Conservation (phyloP, 1,140 invertebrate genomes). For the Drosophila pseudoobscura region DNA sequence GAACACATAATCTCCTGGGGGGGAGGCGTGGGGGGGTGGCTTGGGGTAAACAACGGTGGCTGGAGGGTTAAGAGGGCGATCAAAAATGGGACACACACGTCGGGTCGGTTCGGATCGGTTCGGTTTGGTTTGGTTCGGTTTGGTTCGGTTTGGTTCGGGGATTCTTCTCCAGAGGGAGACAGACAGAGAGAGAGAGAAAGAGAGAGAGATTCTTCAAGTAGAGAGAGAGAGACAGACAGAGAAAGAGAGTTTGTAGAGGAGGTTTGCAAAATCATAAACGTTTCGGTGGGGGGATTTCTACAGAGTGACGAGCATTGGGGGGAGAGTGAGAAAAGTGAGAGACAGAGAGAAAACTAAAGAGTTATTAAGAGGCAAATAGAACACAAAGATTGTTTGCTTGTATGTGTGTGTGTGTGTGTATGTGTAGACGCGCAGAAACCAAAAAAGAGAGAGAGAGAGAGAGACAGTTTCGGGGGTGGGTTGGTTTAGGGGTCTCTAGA, state of each 20-base stretch:
- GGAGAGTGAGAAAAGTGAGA: conserved; percentile 33
- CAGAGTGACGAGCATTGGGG: conserved; percentile 33
- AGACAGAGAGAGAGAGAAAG: conserved; percentile 23
- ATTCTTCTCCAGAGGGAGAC: conserved; percentile 19
- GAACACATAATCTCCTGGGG: conserved; percentile 41
- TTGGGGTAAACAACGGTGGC: conserved; percentile 9
- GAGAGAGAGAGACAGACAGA: conserved; percentile 13
- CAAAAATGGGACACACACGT: conserved; percentile 42
- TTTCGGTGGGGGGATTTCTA: background rate
- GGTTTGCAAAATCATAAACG: conserved; percentile 39
- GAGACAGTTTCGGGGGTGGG: conserved; percentile 9
- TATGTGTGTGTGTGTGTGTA: too few relatives aligned
- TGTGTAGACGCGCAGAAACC: conserved; percentile 36
- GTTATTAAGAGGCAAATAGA: conserved; percentile 33
- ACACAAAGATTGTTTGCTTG: conserved; percentile 26
- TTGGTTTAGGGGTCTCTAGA: background rate
- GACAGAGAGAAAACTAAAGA: conserved; percentile 29
- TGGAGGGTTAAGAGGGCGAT: conserved; percentile 9
- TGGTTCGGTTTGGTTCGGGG: conserved; percentile 7
- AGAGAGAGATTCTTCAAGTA: conserved; percentile 30
- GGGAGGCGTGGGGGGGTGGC: conserved; percentile 19
- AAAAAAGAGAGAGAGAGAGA: conserved; percentile 17
- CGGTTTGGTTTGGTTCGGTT: background rate
- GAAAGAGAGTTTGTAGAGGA: conserved; percentile 14
- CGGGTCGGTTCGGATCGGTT: conserved; percentile 13